Evolutionary conservation across 2,888 invertebrate genomes (phyloP).

Genomic region (Globia sparganii): DNA sequence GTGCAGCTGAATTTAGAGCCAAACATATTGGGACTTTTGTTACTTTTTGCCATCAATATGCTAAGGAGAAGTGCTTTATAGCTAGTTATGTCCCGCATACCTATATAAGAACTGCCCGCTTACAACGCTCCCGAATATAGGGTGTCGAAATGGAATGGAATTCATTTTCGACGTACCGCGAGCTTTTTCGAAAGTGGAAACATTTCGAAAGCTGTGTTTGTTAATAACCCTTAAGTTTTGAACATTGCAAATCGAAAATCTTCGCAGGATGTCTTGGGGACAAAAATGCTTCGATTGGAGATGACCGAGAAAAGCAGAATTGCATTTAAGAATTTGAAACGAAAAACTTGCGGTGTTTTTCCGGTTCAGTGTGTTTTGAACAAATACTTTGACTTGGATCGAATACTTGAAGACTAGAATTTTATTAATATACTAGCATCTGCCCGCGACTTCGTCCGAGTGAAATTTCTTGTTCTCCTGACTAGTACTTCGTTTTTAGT

Average conservation of each 20-base stretch:
- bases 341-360: not conserved
- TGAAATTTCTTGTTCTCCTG: not conserved
- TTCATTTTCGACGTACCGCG: constrained; percentile 66
- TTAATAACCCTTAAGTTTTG: constrained; percentile 45
- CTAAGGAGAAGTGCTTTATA: not conserved
- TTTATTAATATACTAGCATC: not conserved
- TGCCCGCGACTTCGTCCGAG: not conserved
- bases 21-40: not conserved
- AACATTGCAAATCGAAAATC: constrained; percentile 38
- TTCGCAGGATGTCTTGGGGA: constrained; percentile 2
- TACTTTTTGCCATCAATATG: not conserved
- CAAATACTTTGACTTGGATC: not conserved
- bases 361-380: not conserved
- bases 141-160: constrained; percentile 70
- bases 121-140: constrained; percentile 36
- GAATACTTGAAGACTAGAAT: not conserved
- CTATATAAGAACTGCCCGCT: not conserved
- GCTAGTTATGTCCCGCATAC: not conserved
- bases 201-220: constrained; percentile 48
- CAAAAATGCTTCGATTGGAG: constrained; percentile 11
- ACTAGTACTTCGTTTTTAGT: not conserved
- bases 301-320: constrained; percentile 13
- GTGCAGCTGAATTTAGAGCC: not conserved
- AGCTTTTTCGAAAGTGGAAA: constrained; percentile 55
- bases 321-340: not conserved